phyloP scores from a whole-genome alignment of 1,140 invertebrate species.

The Zaprionus nigranus region DNA sequence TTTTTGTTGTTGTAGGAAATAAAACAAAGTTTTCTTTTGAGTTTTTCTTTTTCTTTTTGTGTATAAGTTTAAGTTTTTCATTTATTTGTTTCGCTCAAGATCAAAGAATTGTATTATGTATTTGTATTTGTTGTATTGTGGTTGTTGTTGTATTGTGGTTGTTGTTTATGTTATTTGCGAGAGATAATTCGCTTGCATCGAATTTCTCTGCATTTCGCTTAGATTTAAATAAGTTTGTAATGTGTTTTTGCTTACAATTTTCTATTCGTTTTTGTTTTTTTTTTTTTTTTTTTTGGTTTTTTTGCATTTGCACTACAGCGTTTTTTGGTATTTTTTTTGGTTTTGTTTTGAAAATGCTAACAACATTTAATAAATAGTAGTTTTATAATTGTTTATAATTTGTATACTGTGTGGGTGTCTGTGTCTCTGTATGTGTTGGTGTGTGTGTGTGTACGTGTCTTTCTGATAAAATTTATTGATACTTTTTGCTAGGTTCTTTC shows the following conservation, averaged over 20 bases:
- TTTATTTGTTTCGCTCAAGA: constrained; percentile 81
- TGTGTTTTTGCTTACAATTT: constrained; percentile 71
- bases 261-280: constrained; percentile 44
- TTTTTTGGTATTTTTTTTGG: constrained; percentile 53
- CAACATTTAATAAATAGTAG: constrained; percentile 82
- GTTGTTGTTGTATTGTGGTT: constrained; percentile 60
- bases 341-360: constrained; percentile 72
- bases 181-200: constrained; percentile 47
- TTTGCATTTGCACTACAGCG: constrained; percentile 78
- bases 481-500: constrained; percentile 52
- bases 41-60: constrained; percentile 75
- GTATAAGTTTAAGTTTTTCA: constrained; percentile 83
- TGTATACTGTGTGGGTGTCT: constrained; percentile 56
- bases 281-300: constrained; percentile 47
- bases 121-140: constrained; percentile 54
- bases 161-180: constrained; percentile 44
- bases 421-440: constrained; percentile 24
- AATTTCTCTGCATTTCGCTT: constrained; percentile 58
- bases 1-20: constrained; percentile 56
- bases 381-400: constrained; percentile 75
- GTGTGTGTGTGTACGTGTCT: constrained; percentile 31
- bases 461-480: constrained; percentile 68
- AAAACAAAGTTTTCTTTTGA: constrained; percentile 80
- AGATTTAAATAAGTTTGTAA: constrained; percentile 78
- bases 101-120: constrained; percentile 80